Percentiles rank a stretch among this genome's conserved stretches.
phyloP scores from a whole-genome alignment of 2,888 invertebrate species.

The Spisula subtruncata region DNA sequence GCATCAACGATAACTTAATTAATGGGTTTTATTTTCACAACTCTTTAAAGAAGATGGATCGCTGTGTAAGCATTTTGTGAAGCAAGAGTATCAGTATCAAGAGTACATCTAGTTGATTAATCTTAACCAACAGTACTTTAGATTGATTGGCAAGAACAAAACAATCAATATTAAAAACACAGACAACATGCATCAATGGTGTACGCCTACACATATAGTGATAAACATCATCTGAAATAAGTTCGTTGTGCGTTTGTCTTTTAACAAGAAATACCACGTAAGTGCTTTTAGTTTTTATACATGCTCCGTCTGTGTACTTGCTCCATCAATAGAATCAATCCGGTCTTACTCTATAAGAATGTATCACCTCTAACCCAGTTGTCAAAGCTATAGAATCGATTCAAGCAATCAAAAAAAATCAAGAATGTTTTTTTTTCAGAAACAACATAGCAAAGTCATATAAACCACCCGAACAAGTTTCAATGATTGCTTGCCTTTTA shows the following conservation, averaged over 20 bases:
- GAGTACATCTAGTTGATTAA: neutral
- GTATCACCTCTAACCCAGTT: neutral
- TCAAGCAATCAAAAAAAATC: neutral
- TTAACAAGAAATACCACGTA: neutral
- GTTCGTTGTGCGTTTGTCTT: neutral
- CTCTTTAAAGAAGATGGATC: too few species aligned
- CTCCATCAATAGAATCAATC: neutral
- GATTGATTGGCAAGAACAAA: neutral
- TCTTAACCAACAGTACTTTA: neutral
- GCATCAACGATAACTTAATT: too few species aligned
- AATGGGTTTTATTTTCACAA: too few species aligned
- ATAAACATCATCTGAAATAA: neutral
- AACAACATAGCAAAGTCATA: neutral
- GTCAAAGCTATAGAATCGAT: neutral
- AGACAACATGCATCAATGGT: neutral
- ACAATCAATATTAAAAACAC: neutral
- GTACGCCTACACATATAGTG: neutral
- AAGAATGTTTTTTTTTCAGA: neutral
- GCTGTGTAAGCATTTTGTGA: too few species aligned
- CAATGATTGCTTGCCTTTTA: neutral
- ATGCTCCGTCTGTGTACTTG: neutral
- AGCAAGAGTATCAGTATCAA: too few species aligned
- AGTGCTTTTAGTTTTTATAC: constrained; percentile 1
- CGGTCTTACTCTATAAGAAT: neutral
- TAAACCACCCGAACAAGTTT: neutral